These are phyloP conservation scores for Mormyrops attenuatus DNA, from an alignment of 2,797 vertebrate species.

Conservation along the genomic window DNA sequence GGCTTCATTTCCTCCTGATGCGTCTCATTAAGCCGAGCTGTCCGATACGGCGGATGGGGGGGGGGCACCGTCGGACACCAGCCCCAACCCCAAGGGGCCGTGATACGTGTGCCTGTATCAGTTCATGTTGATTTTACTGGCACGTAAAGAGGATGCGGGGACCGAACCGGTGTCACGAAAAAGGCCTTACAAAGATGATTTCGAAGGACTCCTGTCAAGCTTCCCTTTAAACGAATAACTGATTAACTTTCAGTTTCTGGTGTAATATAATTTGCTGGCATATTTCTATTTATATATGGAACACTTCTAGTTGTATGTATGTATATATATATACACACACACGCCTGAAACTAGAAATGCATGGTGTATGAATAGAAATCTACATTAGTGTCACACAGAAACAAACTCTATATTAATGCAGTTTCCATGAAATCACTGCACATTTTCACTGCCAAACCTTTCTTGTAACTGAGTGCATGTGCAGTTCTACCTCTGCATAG, in stretches of 20 bases:
- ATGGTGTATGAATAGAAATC: neutral
- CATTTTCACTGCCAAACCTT: neutral
- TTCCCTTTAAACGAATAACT: neutral
- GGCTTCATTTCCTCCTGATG: neutral
- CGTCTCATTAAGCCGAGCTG: neutral
- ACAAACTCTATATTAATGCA: neutral
- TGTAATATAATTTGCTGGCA: neutral
- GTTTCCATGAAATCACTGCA: neutral
- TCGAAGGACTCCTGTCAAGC: neutral
- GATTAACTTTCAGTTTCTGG: neutral
- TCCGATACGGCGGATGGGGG: neutral
- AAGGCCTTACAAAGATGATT: neutral
- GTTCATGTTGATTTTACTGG: neutral
- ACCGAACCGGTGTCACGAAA: neutral
- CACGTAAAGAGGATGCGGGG: neutral
- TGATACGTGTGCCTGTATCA: neutral
- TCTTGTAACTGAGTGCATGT: neutral
- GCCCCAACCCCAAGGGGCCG: neutral
- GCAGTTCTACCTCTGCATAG: neutral
- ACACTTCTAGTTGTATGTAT: neutral
- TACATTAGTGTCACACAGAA: neutral
- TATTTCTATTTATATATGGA: neutral
- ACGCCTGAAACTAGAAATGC: neutral
- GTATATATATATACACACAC: neutral
- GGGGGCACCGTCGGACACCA: neutral